Conservation (phyloP, 2,888 invertebrate genomes). For the Altica lythri region DNA sequence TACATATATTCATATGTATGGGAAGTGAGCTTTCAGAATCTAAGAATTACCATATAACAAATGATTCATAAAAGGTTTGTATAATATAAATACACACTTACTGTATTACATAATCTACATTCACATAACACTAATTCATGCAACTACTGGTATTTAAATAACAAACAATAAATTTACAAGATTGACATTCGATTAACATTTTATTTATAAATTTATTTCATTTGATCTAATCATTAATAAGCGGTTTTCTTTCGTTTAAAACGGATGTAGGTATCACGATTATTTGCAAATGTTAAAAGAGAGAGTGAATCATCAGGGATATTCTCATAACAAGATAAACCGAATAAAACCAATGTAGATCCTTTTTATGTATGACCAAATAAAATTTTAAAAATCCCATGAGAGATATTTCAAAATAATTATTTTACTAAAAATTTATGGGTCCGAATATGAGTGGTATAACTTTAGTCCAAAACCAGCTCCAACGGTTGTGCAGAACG, state of each 20-base stretch:
- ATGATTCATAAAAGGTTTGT: conserved; percentile 6
- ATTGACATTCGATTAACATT: conserved; percentile 35
- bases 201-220: conserved; percentile 36
- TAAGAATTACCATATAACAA: conserved; percentile 15
- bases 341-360: no score
- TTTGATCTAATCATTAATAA: conserved; percentile 23
- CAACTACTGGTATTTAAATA: conserved; percentile 44
- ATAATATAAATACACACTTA: conserved; percentile 14
- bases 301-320: conserved; percentile 19
- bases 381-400: no score
- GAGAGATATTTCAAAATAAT: no score
- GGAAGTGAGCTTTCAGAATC: neutral
- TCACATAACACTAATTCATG: conserved; percentile 22
- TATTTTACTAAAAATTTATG: no score
- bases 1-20: conserved; percentile 2
- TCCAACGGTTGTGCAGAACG: no score
- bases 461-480: no score
- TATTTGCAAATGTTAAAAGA: conserved; percentile 10
- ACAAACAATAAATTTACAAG: conserved; percentile 37
- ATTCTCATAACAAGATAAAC: no score
- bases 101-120: conserved; percentile 19
- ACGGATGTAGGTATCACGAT: conserved; percentile 34
- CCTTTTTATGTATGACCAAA: no score
- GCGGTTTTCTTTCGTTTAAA: conserved; percentile 16
- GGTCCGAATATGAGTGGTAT: no score